phyloP scores from a whole-genome alignment of 1,140 invertebrate species.

The Pygmarrhopalites habei region DNA sequence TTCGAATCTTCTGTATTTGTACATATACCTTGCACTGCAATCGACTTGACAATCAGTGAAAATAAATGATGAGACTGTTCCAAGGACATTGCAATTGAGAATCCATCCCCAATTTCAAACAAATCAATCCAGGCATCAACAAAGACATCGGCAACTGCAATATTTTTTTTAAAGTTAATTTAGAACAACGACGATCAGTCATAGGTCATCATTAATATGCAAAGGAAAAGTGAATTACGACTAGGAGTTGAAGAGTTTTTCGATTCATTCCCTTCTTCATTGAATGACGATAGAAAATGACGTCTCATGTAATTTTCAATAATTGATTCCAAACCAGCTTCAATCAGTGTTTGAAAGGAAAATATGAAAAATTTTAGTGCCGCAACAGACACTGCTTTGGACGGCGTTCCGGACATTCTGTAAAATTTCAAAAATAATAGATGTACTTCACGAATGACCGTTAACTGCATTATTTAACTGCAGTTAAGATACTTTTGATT shows the following conservation, averaged over 20 bases:
- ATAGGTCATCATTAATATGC: too few species aligned
- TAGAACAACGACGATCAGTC: too few species aligned
- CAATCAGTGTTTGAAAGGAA: conserved; percentile 34
- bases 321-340: conserved; percentile 26
- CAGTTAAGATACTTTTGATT: too few species aligned
- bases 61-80: conserved; percentile 35
- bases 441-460: too few species aligned
- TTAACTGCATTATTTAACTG: too few species aligned
- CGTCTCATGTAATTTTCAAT: conserved; percentile 32
- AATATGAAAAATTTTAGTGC: conserved; percentile 36
- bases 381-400: conserved; percentile 28
- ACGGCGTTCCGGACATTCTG: conserved; percentile 25
- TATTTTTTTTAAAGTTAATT: too few species aligned
- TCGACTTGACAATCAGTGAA: conserved; percentile 36
- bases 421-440: too few species aligned
- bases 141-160: conserved; percentile 34
- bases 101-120: conserved; percentile 38
- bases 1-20: conserved; percentile 30
- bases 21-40: conserved; percentile 33
- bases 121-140: conserved; percentile 37
- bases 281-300: conserved; percentile 21
- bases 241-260: neutral
- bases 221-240: conserved; percentile 6
- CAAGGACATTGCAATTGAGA: conserved; percentile 35
- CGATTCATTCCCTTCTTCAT: conserved; percentile 7